Evolutionary conservation across 2,797 vertebrate species (phyloP), one percentile per base, ranked within the genome.

Genomic region (Gymnothorax reevesii): DNA sequence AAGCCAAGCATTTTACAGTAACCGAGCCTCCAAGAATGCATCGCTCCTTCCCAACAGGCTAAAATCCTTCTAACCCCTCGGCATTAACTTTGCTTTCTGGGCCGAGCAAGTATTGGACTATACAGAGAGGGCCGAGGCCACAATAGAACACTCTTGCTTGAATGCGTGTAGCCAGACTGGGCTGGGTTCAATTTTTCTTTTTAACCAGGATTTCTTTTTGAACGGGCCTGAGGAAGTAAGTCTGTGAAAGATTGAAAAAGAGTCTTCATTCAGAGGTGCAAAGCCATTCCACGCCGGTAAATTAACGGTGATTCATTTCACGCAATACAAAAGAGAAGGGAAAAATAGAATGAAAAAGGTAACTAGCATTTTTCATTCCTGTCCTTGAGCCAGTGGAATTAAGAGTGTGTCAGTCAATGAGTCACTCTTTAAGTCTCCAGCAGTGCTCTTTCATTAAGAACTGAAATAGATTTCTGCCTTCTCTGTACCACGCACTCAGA

Each of bases 401-500:
- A 79, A 83, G 82, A 73, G 57, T 83, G 80, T 83, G 82, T 86
- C 80, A 75, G 73, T 77, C 83, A 84, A 49, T 73, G 64, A 84
- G 49, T 84, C 83, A 84, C 64, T 84, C 52, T 55, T 2, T 71
- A 54, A 73, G 69, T 27, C 42, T 52, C 9, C 49, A 57, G 60
- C 83, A 64, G 59, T 33, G 54, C 57, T 33, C 83, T 84, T 84
- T 84, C 83, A 84, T 84, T 66, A 84, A 17, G 27, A 84, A 64
- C 83, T 64, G 71, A 79, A 79, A 79, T 79, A 79, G 75, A 77
- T 77, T 49, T 83, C 57, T 83, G 57, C 57, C 22, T 25, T 33
- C 57, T 83, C 13, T 83, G n/a, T 93, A 88, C 86, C 83, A 88
- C 60, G 86, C 83, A 77, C 91, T 90, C 91, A 89, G 54, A 64